Percentiles rank a stretch among this genome's conserved stretches.
Evolutionary conservation across 2,888 invertebrate genomes (phyloP).

Genomic region (Resseliella maxima): DNA sequence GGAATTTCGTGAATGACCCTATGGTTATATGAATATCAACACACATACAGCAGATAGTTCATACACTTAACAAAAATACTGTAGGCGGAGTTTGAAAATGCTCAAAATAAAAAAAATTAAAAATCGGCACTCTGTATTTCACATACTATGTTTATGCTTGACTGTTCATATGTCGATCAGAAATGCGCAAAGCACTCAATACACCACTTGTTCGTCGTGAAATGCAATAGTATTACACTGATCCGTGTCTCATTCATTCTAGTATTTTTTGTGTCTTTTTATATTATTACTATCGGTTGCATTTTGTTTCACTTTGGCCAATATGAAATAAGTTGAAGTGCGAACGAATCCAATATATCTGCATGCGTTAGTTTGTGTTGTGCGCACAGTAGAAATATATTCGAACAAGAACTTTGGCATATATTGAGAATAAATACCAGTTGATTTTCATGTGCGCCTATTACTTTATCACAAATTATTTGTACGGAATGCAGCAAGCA

Average conservation of each 20-base stretch:
- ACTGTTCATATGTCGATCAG: constrained; percentile 35
- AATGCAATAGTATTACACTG: not conserved
- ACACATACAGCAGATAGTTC: not conserved
- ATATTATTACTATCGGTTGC: not conserved
- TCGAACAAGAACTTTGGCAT: not conserved
- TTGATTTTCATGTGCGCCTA: constrained; percentile 1
- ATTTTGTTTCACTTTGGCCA: not conserved
- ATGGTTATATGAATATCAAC: too few relatives aligned
- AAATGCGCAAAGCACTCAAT: constrained; percentile 48
- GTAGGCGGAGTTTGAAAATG: constrained; percentile 2
- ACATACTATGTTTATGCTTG: not conserved
- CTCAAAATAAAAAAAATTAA: not conserved
- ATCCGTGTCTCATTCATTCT: not conserved
- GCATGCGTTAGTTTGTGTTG: not conserved
- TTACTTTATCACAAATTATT: constrained; percentile 55
- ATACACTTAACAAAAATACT: not conserved
- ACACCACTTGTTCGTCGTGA: constrained; percentile 12
- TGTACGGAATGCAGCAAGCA: constrained; percentile 54
- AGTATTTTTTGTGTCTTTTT: not conserved
- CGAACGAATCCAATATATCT: not conserved
- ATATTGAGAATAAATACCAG: not conserved
- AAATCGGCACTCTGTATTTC: not conserved
- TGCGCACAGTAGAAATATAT: not conserved
- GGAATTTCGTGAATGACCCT: too few relatives aligned
- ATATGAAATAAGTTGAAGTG: not conserved